phyloP scores from a whole-genome alignment of 2,888 invertebrate species.

The Suillia variegata region DNA sequence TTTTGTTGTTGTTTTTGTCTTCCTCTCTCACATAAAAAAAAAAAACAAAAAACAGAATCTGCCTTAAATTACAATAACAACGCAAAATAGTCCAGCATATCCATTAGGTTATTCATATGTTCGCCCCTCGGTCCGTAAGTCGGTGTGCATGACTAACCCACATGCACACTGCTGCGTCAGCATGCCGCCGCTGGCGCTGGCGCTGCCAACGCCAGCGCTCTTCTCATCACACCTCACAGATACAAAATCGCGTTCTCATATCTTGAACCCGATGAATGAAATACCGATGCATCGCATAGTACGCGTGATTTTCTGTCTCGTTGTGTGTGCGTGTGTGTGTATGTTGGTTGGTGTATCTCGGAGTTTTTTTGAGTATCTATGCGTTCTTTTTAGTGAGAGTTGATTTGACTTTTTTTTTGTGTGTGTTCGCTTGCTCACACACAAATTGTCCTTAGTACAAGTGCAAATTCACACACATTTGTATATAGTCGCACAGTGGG shows the following conservation, averaged over 20 bases:
- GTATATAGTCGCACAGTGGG: slow-evolving; percentile 46
- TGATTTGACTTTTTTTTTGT: background rate
- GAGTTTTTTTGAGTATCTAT: background rate
- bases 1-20: background rate
- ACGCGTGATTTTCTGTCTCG: slow-evolving; percentile 30
- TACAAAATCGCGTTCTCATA: slow-evolving; percentile 1
- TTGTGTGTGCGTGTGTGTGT: slow-evolving; percentile 11
- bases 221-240: background rate
- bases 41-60: background rate
- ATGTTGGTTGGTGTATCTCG: slow-evolving; percentile 21
- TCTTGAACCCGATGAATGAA: slow-evolving; percentile 43
- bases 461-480: slow-evolving; percentile 52
- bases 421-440: too few relatives aligned
- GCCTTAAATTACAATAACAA: background rate
- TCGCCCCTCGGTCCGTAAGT: background rate
- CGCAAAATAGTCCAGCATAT: too few relatives aligned
- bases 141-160: slow-evolving; percentile 33
- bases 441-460: too few relatives aligned
- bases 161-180: slow-evolving; percentile 23
- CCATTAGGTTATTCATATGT: too few relatives aligned
- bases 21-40: background rate
- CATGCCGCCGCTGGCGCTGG: background rate
- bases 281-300: slow-evolving; percentile 49
- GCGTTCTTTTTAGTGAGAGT: background rate
- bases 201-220: background rate